phyloP scores from a whole-genome alignment of 2,888 invertebrate genomes.

The Polymixis lichenea region DNA sequence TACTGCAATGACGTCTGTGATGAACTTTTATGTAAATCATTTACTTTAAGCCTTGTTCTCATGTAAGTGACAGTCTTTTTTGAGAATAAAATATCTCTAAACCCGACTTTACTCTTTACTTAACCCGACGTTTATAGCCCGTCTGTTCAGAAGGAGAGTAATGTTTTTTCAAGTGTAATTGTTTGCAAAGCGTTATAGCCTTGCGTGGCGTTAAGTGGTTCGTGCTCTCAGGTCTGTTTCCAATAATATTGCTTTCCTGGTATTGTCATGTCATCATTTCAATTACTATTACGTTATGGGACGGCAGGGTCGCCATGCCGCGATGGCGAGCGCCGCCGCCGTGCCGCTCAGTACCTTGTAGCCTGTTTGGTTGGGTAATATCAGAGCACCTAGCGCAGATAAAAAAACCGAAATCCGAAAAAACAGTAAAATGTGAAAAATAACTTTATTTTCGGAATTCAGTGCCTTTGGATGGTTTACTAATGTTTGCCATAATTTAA shows the following conservation, averaged over 20 bases:
- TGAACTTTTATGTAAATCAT: too few relatives aligned
- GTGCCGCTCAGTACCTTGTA: neutral
- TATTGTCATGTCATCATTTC: constrained; percentile 30
- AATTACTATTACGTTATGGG: neutral
- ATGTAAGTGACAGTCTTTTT: too few relatives aligned
- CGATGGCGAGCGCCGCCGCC: neutral
- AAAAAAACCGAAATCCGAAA: too few relatives aligned
- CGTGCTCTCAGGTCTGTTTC: constrained; percentile 29
- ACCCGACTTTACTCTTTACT: too few relatives aligned
- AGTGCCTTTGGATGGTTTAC: too few relatives aligned
- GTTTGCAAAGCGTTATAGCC: constrained; percentile 21
- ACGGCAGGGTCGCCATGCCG: neutral
- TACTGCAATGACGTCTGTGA: too few relatives aligned
- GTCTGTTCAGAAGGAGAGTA: neutral
- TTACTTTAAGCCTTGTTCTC: too few relatives aligned
- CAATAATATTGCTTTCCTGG: constrained; percentile 30
- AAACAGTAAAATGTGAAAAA: too few relatives aligned
- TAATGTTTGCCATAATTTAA: too few relatives aligned
- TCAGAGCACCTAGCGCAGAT: neutral
- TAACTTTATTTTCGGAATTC: too few relatives aligned
- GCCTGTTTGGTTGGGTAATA: neutral
- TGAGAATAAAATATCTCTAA: too few relatives aligned
- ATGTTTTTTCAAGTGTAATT: constrained; percentile 1
- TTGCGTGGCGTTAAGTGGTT: constrained; percentile 43
- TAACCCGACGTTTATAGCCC: neutral